phyloP scores from a whole-genome alignment of 2,888 invertebrate species.

The Apamea monoglypha region DNA sequence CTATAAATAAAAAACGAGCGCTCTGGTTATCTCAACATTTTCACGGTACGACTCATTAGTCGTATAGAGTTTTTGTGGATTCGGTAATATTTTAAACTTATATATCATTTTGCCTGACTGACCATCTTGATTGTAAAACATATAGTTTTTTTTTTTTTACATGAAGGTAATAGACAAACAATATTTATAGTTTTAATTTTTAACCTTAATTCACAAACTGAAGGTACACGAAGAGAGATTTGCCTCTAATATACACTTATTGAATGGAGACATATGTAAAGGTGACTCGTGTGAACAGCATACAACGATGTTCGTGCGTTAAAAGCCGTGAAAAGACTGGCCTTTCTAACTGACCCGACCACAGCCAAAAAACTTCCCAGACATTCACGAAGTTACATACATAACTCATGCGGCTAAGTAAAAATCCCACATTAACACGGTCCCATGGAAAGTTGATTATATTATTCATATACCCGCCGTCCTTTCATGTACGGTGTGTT shows the following conservation, averaged over 20 bases:
- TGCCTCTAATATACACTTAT: neutral
- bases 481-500: slow-evolving; percentile 33
- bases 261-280: neutral
- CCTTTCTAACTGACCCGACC: neutral
- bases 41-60: too few species aligned
- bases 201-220: too few species aligned
- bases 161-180: too few species aligned
- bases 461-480: slow-evolving; percentile 62
- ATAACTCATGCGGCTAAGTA: slow-evolving; percentile 53
- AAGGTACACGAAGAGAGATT: too few species aligned
- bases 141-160: too few species aligned
- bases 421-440: slow-evolving; percentile 55
- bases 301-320: neutral
- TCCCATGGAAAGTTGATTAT: slow-evolving; percentile 58
- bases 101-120: neutral
- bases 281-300: neutral
- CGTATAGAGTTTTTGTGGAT: too few species aligned
- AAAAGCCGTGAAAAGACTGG: neutral
- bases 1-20: too few species aligned
- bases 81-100: too few species aligned
- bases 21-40: too few species aligned
- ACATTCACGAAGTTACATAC: slow-evolving; percentile 29
- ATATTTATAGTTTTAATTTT: too few species aligned
- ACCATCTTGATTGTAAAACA: neutral
- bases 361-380: neutral